phyloP scores from a whole-genome alignment of 2,888 invertebrate species.

The Heliconius ismenius region DNA sequence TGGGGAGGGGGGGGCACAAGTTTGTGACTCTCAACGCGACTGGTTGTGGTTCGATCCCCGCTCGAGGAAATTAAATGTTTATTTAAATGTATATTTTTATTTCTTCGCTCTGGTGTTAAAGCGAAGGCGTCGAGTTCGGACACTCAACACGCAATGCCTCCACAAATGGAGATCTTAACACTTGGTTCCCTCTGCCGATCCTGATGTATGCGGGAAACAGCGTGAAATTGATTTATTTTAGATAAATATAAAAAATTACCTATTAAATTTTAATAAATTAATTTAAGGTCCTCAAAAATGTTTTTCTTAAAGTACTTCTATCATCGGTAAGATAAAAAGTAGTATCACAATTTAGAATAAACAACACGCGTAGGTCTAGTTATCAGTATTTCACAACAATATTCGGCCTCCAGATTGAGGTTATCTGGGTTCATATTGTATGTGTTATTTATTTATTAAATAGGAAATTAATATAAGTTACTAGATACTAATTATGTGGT shows the following conservation, averaged over 20 bases:
- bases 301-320: background rate
- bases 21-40: no score
- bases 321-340: constrained; percentile 17
- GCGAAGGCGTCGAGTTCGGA: no score
- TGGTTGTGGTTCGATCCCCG: no score
- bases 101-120: no score
- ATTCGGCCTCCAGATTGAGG: constrained; percentile 59
- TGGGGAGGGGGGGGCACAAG: no score
- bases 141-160: no score
- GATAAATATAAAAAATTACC: background rate
- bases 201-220: no score
- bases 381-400: constrained; percentile 59
- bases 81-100: no score
- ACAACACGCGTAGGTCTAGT: constrained; percentile 48
- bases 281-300: background rate
- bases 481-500: background rate
- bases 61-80: no score
- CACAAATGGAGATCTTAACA: no score
- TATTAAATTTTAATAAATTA: background rate
- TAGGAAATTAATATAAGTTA: constrained; percentile 14
- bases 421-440: constrained; percentile 62
- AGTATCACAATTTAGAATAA: constrained; percentile 28
- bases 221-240: background rate
- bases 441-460: constrained; percentile 22
- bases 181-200: no score